Base-by-base conservation (phyloP, 2,113 vertebrate genomes). In the Panthera uncia region DNA sequence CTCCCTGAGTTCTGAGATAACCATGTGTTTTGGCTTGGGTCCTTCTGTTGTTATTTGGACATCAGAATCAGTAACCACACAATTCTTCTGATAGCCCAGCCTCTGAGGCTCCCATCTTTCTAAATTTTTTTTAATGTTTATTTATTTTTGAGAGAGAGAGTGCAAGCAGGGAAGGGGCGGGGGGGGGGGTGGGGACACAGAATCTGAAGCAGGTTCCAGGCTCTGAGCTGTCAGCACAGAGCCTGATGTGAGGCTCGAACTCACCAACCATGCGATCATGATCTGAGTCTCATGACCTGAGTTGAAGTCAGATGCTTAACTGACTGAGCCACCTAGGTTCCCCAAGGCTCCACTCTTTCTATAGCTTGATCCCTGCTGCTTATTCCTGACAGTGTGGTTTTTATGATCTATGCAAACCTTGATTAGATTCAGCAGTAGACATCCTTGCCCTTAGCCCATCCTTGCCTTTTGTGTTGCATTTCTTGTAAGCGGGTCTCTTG, bases 371-470 rank as follows among this genome's bases (percentile, higher is more conserved):
- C 4, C 33, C 6, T 41, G 33, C 2, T 50, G 29, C 45, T 73
- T 18, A 21, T 8, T 78, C 38, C 73, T 82, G 69, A 15, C 23
- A 83, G 27, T 41, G 55, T 48, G 4, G n/a, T 69, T 68, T 65
- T 74, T 16, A 36, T 45, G 52, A 55, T n/a, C 21, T 29, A 9
- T 19, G 6, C 29, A 63, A 33, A 76, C 36, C 4, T 31, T 66
- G 19, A 21, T 16, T 38, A 2, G 68, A 69, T 10, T 66, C 1
- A 2, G 63, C 0, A 3, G 38, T 38, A 66, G 3, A 11, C 8
- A 45, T 25, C 31, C 21, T 74, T 29, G 31, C 52, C 27, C 41
- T 78, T 78, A 63, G 7, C 50, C 38, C 18, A 13, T 2, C 12
- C 16, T 68, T 68, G 92, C 13, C 33, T 31, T 31, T 80, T 50